Percentiles rank a stretch among this genome's conserved stretches.
phyloP scores from a whole-genome alignment of 2,888 invertebrate genomes.

The Tryphoninae sp. region DNA sequence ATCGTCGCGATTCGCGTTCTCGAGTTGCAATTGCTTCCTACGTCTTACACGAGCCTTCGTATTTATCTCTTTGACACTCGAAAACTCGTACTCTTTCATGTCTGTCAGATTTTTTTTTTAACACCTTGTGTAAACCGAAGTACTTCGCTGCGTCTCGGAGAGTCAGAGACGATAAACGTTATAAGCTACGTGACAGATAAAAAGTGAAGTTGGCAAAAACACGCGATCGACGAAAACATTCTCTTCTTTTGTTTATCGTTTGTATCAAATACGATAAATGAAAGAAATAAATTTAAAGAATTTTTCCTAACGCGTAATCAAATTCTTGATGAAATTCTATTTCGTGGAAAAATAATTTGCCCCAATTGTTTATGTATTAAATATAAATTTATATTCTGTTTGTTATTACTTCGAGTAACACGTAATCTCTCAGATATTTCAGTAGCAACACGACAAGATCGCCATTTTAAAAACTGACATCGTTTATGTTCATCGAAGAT shows the following conservation, averaged over 20 bases:
- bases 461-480: too few relatives aligned
- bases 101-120: not conserved
- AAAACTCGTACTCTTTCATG: slow-evolving; percentile 51
- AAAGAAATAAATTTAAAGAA: not conserved
- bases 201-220: slow-evolving; percentile 38
- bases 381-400: not conserved
- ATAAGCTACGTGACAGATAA: slow-evolving; percentile 19
- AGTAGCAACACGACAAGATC: too few relatives aligned
- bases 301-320: not conserved
- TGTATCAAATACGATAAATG: not conserved
- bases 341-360: not conserved
- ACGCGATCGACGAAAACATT: not conserved
- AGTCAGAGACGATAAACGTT: slow-evolving; percentile 31
- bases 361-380: not conserved
- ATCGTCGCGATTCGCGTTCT: slow-evolving; percentile 27
- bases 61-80: slow-evolving; percentile 47
- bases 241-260: slow-evolving; percentile 5
- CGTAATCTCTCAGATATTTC: too few relatives aligned
- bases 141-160: slow-evolving; percentile 28
- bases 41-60: slow-evolving; percentile 58
- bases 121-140: slow-evolving; percentile 20
- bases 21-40: slow-evolving; percentile 50
- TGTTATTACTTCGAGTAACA: too few relatives aligned
- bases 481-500: too few relatives aligned
- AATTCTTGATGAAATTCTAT: not conserved